These are phyloP conservation scores for Microcebus jonahi DNA, from an alignment of 2,113 vertebrate genomes.

Conservation along the genomic window DNA sequence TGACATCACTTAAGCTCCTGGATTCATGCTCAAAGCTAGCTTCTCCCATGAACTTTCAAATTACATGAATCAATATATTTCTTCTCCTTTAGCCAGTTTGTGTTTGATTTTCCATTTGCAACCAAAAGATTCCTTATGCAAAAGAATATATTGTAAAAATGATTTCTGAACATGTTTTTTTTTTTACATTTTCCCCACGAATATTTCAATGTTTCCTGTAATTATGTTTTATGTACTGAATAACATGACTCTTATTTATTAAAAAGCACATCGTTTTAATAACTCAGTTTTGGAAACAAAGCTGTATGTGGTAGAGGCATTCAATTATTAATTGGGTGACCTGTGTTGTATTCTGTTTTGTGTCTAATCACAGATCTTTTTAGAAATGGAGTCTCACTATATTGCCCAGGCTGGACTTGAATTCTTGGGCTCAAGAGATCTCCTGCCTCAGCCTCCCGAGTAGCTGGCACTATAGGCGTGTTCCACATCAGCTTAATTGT, in stretches of 20 bases:
- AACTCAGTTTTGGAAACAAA: neutral
- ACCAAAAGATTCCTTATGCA: neutral
- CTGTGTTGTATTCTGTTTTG: neutral
- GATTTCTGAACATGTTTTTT: neutral
- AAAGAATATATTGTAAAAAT: neutral
- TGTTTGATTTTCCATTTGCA: neutral
- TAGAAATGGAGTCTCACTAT: neutral
- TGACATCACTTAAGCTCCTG: neutral
- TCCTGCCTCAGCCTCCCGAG: neutral
- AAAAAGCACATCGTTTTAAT: neutral
- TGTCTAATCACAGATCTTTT: neutral
- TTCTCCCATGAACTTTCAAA: neutral
- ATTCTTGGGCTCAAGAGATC: neutral
- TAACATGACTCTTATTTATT: neutral
- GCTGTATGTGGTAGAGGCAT: neutral
- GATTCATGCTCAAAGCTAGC: neutral
- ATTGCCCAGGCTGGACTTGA: neutral
- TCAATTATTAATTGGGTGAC: neutral
- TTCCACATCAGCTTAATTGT: neutral
- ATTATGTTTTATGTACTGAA: neutral
- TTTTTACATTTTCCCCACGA: neutral
- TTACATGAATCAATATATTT: neutral
- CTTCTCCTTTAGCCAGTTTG: neutral
- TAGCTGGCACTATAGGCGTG: neutral
- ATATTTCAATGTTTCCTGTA: neutral